These are phyloP conservation scores for Acromyrmex heyeri DNA, from an alignment of 1,140 invertebrate species.

Conservation along the genomic window DNA sequence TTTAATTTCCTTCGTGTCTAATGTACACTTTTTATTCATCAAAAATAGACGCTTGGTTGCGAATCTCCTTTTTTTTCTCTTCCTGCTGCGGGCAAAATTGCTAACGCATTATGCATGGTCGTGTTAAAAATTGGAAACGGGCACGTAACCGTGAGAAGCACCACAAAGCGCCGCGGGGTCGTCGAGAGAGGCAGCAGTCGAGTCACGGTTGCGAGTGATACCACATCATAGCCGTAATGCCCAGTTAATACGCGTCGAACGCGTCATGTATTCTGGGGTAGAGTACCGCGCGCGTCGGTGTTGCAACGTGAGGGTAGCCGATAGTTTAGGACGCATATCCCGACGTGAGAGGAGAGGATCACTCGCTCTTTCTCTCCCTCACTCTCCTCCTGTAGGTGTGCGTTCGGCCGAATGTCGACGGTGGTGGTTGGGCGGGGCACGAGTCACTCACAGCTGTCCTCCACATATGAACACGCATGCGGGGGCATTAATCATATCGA, in stretches of 20 bases:
- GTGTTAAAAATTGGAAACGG: constrained; percentile 16
- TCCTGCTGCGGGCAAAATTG: neutral
- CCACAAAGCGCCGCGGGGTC: neutral
- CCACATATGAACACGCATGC: constrained; percentile 75
- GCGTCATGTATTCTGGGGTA: constrained; percentile 49
- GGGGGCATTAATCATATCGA: constrained; percentile 81
- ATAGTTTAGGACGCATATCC: constrained; percentile 14
- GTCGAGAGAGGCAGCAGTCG: neutral
- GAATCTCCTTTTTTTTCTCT: neutral
- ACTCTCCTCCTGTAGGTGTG: neutral
- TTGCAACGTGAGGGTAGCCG: constrained; percentile 16
- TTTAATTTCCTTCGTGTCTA: neutral
- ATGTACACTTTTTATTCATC: neutral
- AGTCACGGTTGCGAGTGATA: constrained; percentile 43
- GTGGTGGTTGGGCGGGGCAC: constrained; percentile 67
- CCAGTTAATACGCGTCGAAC: constrained; percentile 76
- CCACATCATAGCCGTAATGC: constrained; percentile 62
- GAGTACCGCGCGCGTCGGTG: constrained; percentile 50
- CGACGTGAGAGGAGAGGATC: constrained; percentile 14
- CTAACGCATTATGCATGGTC: constrained; percentile 7
- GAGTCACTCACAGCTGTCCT: constrained; percentile 80
- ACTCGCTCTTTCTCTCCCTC: neutral
- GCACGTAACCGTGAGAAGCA: neutral
- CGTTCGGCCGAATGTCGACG: constrained; percentile 64
- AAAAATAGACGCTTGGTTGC: neutral